phyloP scores from a whole-genome alignment of 2,888 invertebrate species.

The Boloria euphrosyne region DNA sequence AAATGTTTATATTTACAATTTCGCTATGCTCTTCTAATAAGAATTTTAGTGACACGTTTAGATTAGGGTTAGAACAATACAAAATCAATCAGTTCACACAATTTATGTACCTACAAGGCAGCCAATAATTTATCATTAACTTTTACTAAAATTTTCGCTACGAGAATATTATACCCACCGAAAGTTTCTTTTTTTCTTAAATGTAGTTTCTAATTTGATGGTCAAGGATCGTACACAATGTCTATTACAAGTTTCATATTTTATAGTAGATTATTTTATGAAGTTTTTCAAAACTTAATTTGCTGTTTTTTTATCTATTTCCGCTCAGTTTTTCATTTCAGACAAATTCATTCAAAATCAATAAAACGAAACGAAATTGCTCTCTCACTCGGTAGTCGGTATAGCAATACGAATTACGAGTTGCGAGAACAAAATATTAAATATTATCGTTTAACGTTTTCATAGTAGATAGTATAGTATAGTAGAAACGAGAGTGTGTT shows the following conservation, averaged over 20 bases:
- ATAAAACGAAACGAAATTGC: constrained; percentile 52
- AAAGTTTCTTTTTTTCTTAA: constrained; percentile 25
- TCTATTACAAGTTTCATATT: constrained; percentile 45
- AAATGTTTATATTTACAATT: not conserved
- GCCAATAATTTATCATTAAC: not conserved
- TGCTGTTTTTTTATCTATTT: constrained; percentile 31
- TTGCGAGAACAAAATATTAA: constrained; percentile 7
- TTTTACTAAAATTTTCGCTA: not conserved
- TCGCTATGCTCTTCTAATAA: constrained; percentile 20
- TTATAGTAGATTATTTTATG: constrained; percentile 33
- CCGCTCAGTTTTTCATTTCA: constrained; percentile 44
- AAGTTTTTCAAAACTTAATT: constrained; percentile 28
- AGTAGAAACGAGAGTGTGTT: no score
- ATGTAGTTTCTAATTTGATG: constrained; percentile 41
- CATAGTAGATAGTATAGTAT: no score
- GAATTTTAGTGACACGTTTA: constrained; percentile 21
- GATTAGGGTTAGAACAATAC: constrained; percentile 18
- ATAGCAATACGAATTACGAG: constrained; percentile 17
- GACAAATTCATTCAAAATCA: constrained; percentile 52
- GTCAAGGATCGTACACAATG: constrained; percentile 47
- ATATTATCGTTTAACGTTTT: no score
- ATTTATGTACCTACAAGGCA: not conserved
- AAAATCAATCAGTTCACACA: constrained; percentile 3
- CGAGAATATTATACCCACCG: constrained; percentile 2
- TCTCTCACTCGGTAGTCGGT: constrained; percentile 40